These are phyloP conservation scores for Callithrix jacchus DNA, from an alignment of 2,113 vertebrate species.

Conservation along the genomic window DNA sequence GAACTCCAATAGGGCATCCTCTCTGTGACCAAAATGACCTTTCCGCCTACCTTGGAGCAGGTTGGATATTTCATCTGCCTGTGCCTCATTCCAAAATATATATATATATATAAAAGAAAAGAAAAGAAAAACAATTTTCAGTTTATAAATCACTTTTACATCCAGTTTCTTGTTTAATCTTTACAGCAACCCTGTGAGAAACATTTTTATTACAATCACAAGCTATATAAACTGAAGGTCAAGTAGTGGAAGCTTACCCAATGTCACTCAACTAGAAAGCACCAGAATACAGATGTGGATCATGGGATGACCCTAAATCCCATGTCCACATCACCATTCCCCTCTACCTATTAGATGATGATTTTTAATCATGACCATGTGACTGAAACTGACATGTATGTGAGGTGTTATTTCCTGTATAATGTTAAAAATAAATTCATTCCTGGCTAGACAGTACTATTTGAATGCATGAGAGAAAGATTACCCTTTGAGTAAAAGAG, in stretches of 20 bases:
- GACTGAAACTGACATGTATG: neutral
- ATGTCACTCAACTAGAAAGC: neutral
- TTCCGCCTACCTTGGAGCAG: neutral
- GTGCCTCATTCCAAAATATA: neutral
- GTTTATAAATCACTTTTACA: neutral
- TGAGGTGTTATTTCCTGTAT: neutral
- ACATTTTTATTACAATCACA: neutral
- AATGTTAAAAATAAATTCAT: neutral
- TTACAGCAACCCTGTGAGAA: neutral
- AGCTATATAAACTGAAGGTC: neutral
- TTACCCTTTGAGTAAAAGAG: neutral
- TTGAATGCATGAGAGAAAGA: neutral
- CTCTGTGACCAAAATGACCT: neutral
- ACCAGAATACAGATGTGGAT: neutral
- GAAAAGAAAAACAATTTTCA: neutral
- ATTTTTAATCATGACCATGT: neutral
- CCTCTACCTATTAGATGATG: neutral
- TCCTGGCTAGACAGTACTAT: neutral
- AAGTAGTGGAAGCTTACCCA: neutral
- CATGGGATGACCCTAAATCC: neutral
- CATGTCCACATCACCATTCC: neutral
- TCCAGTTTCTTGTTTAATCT: neutral
- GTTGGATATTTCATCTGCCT: neutral
- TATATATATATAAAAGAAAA: no score
- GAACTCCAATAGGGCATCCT: neutral